Evolutionary conservation across 2,113 vertebrate species (phyloP), one percentile per base, ranked within the genome.

Genomic region (Piliocolobus tephrosceles): DNA sequence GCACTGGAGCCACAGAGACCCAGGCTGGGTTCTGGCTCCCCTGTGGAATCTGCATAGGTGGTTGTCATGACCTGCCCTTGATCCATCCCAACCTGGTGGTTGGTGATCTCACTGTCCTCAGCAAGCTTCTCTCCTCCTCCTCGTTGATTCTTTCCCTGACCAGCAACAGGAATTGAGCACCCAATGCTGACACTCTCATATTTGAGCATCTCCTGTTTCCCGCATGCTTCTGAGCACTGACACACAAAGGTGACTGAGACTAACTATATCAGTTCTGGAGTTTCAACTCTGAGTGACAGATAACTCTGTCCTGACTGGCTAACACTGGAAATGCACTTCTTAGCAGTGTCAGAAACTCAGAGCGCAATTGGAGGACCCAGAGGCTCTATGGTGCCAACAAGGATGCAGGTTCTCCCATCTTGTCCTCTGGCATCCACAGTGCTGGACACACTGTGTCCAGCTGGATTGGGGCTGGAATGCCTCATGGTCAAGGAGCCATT

Each of bases 351-450:
- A 50, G 78, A 91, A 6, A 8, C 38, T 3, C 13, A 4, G 17
- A 61, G 12, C 4, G 0, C 0, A 6, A 4, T 0, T 47, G 72
- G 38, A 57, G 43, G 61, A 25, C 14, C 50, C 5, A 17, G 85
- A 45, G 55, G 18, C 22, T 17, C 75, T 23, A 2, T 0, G 9
- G 9, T 12, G 4, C 27, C 64, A 27, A 0, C 0, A 16, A 40
- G 8, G 5, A 25, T 13, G 9, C 20, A 25, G 18, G 10, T 35
- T 47, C 58, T 90, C 52, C 18, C 3, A 3, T 2, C n/a, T 14
- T 23, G 17, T 43, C 40, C 73, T 57, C 52, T 17, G 38, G 23
- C 25, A 38, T 12, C 40, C 35, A 16, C 5, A 0, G 3, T 18
- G 40, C 40, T n/a, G 40, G 2, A 1, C 2, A 8, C 6, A 61